These are phyloP conservation scores for Melolontha melolontha DNA, from an alignment of 2,888 invertebrate genomes.

Conservation along the genomic window DNA sequence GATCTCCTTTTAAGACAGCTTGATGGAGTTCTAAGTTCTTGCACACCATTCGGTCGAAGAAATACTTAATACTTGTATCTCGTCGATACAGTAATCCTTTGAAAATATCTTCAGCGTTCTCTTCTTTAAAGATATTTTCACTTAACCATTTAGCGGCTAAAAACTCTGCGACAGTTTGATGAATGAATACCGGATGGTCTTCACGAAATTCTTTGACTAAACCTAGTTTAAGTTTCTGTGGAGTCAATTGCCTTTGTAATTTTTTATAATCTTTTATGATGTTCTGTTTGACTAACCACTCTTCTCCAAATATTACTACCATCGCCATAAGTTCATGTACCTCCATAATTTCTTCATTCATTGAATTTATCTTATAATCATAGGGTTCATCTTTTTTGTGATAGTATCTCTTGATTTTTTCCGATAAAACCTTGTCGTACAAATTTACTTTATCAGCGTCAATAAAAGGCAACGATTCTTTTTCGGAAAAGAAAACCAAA, in stretches of 20 bases:
- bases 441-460: background rate
- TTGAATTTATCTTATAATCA: background rate
- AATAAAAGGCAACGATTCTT: conserved; percentile 2
- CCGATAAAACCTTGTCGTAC: conserved; percentile 1
- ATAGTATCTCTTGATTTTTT: conserved; percentile 15
- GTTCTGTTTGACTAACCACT: background rate
- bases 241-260: background rate
- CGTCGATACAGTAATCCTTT: too few species aligned
- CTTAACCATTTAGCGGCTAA: background rate
- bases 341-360: background rate
- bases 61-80: too few species aligned
- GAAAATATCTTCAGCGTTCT: too few species aligned
- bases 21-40: too few species aligned
- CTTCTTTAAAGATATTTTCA: too few species aligned
- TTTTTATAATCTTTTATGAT: conserved; percentile 23
- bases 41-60: too few species aligned
- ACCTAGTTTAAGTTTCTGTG: background rate
- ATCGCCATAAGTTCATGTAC: conserved; percentile 13
- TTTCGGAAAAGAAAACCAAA: background rate
- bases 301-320: conserved; percentile 14
- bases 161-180: conserved; percentile 8
- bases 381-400: background rate
- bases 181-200: background rate
- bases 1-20: too few species aligned
- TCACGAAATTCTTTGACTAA: background rate